Evolutionary conservation across 2,888 invertebrate genomes (phyloP).

Genomic region (Callosobruchus maculatus): DNA sequence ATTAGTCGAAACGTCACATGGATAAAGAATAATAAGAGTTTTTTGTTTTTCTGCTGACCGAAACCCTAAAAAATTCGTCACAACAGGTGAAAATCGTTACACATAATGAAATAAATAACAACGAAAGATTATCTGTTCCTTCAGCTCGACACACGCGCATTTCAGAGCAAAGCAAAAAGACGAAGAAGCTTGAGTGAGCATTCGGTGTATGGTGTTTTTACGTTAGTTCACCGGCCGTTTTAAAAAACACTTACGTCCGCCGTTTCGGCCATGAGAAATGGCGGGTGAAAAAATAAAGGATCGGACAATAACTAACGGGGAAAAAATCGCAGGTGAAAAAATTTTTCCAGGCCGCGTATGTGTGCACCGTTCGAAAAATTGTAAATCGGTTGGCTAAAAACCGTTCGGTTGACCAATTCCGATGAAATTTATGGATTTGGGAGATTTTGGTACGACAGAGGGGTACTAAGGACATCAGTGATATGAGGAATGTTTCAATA

Average conservation of each 20-base stretch:
- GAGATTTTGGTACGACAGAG: not conserved
- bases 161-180: not conserved
- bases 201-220: not conserved
- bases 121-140: too few relatives aligned
- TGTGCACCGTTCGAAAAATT: not conserved
- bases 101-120: too few relatives aligned
- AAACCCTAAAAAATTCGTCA: too few relatives aligned
- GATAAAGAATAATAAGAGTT: too few relatives aligned
- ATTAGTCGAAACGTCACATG: too few relatives aligned
- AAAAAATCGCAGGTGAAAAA: not conserved
- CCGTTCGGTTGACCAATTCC: not conserved
- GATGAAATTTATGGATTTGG: not conserved
- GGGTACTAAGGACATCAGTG: not conserved
- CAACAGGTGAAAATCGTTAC: too few relatives aligned
- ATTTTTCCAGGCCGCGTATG: not conserved
- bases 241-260: not conserved
- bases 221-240: not conserved
- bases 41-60: too few relatives aligned
- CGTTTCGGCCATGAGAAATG: not conserved
- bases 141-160: too few relatives aligned
- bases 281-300: not conserved
- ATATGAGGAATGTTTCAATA: too few relatives aligned
- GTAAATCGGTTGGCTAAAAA: not conserved
- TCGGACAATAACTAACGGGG: not conserved
- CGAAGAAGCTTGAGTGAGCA: not conserved